Base-by-base conservation (phyloP, 1,140 invertebrate genomes). In the Hypothenemus hampei region DNA sequence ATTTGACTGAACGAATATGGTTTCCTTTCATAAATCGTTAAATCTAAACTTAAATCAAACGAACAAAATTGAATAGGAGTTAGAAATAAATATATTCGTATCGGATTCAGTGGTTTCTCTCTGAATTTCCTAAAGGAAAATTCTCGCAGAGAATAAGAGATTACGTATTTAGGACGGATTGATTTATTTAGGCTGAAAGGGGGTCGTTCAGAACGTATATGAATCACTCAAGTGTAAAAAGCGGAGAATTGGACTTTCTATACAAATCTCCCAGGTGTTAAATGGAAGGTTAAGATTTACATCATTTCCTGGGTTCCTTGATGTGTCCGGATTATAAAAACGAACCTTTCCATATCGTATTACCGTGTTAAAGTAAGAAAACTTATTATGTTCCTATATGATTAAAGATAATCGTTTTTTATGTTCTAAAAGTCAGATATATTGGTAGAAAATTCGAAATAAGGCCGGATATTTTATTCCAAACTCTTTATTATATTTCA, bases 241-340 rank as follows among this genome's bases (percentile, higher is more conserved):
- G 16, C 33, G 22, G 47, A 13, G 47, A 40, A 49, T 49, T 49
- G 33, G 47, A 36, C 47, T 49, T 39, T 40, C 36, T 40, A 37
- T 35, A 47, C 45, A 41, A 40, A 40, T 51, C 49, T 40, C 39
- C 16, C 16, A 51, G 49, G 49, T 51, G 49, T 43, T 51, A 51
- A 51, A 51, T 51, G 24, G 39, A 51, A 51, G 49, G 49, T 51
- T 33, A 51, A 43, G 49, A 51, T 51, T 51, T 51, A 43, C 37
- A 51, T 19, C 45, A 47, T 47, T 47, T 35, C 16, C 41, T 24
- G 23, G 41, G 41, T 26, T 23, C 10, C 37, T 37, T 15, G 41
- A 44, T 44, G 6, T 21, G 23, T 15, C 41, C 13, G 37, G 19
- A 20, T 40, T 44, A 44, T 44, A 44, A 44, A 44, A 44, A 24